Evolutionary conservation across 2,113 vertebrate genomes (phyloP).

Genomic region (Tachysurus vachellii): DNA sequence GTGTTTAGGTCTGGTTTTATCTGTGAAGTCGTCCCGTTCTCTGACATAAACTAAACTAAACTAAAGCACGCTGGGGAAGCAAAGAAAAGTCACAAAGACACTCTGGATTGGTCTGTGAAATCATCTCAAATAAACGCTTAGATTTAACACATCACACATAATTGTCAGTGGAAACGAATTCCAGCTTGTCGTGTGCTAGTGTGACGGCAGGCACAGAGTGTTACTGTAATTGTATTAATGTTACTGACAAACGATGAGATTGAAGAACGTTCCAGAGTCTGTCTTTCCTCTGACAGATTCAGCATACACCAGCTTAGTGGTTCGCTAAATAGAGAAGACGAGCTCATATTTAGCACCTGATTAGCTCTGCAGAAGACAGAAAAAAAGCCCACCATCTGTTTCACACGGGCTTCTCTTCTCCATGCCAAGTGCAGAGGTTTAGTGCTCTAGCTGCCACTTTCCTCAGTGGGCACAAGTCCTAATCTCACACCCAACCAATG

Average conservation of each 20-base stretch:
- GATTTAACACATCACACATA: neutral
- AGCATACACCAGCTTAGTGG: neutral
- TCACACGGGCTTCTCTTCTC: constrained; percentile 62
- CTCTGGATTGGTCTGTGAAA: neutral
- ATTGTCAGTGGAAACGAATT: neutral
- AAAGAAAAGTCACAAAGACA: neutral
- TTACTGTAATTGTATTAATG: constrained; percentile 5
- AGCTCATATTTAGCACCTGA: constrained; percentile 71
- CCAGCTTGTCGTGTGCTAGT: neutral
- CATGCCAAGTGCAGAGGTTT: constrained; percentile 61
- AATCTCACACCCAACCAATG: constrained; percentile 40
- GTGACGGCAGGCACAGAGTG: neutral
- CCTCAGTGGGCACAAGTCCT: constrained; percentile 42
- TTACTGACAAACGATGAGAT: neutral
- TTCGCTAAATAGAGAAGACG: constrained; percentile 49
- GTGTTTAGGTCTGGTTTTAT: too few relatives aligned
- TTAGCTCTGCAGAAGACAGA: constrained; percentile 62
- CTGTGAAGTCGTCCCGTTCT: too few relatives aligned
- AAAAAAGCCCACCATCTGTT: constrained; percentile 66
- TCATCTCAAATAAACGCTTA: neutral
- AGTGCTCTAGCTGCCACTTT: constrained; percentile 30
- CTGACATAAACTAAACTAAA: too few relatives aligned
- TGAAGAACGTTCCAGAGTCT: neutral
- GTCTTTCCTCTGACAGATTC: constrained; percentile 4
- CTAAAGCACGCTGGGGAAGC: neutral